Evolutionary conservation across 2,797 vertebrate genomes (phyloP), one percentile per base, ranked within the genome.

Genomic region (Neoniphon sammara): DNA sequence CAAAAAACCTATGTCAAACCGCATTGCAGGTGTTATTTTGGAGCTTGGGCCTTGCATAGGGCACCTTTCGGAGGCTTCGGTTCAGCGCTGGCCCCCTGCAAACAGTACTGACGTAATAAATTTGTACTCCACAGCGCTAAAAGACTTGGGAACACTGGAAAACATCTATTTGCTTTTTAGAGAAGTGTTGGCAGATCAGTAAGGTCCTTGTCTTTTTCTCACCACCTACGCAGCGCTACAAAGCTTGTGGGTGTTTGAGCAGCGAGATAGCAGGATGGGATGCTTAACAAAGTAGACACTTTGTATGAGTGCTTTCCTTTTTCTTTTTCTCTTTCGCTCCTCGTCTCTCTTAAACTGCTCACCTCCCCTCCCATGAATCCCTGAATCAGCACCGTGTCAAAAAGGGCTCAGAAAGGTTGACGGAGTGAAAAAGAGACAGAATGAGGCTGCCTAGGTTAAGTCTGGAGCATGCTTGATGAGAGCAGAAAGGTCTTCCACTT

Each of bases 191-290:
- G 34, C 56, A 67, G 78, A 78, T 85, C 70, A 75, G 12, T 50
- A 66, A 74, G 67, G 46, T 31, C 12, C 69, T 75, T 59, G 25
- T 27, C 25, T 61, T 34, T 10, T 12, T 21, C 44, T 75, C 62
- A 54, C 72, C 58, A 73, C 88, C 84, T 67, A 84, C 67, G 49
- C 75, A 55, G 63, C 56, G 52, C 67, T 68, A 64, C 53, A 49
- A 39, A 79, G 80, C 81, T 73, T 56, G 88, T 91, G 87, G 90
- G 84, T 75, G 87, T 85, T 67, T 21, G 61, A 87, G 82, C 74
- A 70, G 75, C 21, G 18, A 74, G 72, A 73, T 70, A 34, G 74
- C 66, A 66, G 68, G 65, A 50, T 52, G 57, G 71, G 55, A 78
- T 60, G 23, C 74, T 66, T 39, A 77, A 83, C 74, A 84, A 66